A percentile compares a stretch with the other conserved stretches of the same genome.
Evolutionary conservation across 2,113 vertebrate species (phyloP).

Genomic region (Vidua chalybeata): DNA sequence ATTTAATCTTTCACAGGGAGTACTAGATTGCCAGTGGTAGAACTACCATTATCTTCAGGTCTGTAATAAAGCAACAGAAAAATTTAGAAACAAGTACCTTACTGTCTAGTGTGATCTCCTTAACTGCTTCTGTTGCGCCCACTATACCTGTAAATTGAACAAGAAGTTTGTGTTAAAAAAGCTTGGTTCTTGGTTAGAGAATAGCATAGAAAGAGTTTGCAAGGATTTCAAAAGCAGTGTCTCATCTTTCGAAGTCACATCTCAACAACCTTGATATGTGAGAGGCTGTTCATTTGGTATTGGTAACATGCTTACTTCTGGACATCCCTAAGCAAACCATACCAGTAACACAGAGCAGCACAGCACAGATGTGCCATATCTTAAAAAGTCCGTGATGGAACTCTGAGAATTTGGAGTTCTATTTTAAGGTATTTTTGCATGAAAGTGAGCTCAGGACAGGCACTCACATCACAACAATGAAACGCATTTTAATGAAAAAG

Average conservation of each 20-base stretch:
- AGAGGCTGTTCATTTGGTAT: background rate
- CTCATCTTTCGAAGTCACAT: background rate
- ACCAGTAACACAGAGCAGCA: background rate
- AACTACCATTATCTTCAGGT: background rate
- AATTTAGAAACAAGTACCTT: constrained; percentile 79
- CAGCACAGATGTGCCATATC: background rate
- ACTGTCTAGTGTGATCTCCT: constrained; percentile 92
- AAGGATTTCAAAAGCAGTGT: background rate
- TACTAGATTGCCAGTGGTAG: background rate
- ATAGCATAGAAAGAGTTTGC: background rate
- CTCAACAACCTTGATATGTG: background rate
- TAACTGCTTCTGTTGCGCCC: constrained; percentile 86
- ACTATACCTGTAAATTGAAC: constrained; percentile 76
- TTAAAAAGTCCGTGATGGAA: background rate
- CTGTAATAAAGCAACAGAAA: background rate
- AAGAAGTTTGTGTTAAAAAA: background rate
- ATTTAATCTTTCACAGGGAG: background rate
- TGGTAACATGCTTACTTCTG: background rate
- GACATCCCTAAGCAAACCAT: background rate
- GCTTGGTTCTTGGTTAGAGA: background rate
- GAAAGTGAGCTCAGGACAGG: background rate
- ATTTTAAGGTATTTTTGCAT: background rate
- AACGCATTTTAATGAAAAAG: background rate
- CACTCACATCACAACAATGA: background rate
- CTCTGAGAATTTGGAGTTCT: background rate